Conservation (phyloP, 2,113 vertebrate genomes). For the Tupaia tana region DNA sequence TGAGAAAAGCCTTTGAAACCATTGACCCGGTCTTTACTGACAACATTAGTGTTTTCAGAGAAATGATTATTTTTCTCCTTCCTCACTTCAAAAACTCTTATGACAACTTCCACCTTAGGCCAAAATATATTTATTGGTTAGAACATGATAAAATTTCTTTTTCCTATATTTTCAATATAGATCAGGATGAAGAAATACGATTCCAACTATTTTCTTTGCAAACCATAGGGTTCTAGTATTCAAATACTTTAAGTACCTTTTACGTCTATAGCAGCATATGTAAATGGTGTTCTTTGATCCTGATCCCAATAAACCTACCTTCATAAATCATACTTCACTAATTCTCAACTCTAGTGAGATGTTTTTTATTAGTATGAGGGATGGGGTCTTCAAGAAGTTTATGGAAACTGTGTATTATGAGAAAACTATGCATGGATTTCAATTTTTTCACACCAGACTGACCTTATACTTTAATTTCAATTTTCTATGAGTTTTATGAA, state of each 20-base stretch:
- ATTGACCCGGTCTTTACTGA: neutral
- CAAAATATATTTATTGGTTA: neutral
- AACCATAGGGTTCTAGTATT: neutral
- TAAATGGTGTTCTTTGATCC: neutral
- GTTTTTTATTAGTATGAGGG: no score
- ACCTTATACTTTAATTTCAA: no score
- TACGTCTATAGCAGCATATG: neutral
- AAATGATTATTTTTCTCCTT: neutral
- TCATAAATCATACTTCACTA: constrained; percentile 5
- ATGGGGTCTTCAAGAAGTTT: no score
- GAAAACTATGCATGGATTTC: no score
- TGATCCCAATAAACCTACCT: neutral
- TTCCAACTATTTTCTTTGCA: neutral
- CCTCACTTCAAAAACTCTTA: neutral
- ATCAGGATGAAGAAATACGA: neutral
- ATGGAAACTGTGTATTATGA: no score
- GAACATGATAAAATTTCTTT: neutral
- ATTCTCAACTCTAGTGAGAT: neutral
- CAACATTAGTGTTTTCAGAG: neutral
- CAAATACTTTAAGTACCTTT: neutral
- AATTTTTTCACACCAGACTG: no score
- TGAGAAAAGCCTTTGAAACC: neutral
- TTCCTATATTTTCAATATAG: neutral
- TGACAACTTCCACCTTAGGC: neutral
- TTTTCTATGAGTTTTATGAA: no score